Base-by-base conservation (phyloP, 2,888 invertebrate genomes). In the Parapristionchus giblindavisi region DNA sequence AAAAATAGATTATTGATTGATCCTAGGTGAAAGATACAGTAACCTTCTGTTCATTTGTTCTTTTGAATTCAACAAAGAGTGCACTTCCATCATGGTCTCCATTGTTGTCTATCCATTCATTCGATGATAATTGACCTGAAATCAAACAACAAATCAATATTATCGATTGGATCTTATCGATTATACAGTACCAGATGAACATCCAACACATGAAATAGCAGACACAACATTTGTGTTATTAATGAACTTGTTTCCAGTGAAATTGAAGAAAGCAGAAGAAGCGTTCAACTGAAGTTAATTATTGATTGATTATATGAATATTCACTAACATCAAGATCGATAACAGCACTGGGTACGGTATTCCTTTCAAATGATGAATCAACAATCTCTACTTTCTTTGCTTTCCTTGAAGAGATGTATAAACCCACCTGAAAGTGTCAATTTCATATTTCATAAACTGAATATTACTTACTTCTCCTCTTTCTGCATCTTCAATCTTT, bases 351-450 rank as follows among this genome's bases (percentile, higher is more conserved):
- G 5, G 70, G 70, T 24, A 71, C 70, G 21, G 70, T 71, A 29
- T 71, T 71, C 70, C 70, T 29, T 2, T 36, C 70, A 40, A 71
- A 71, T 2, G 70, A 40, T 29, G 70, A 71, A 24, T 71, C 70
- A 40, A 71, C 38, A 24, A 71, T 38, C 56, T 71, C 70, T 27
- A 71, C 40, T 40, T 71, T 71, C 56, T 71, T 11, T 11, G 40
- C 40, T 21, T 52, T 36, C 40, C 32, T 38, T 0, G 56, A 38
- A 1, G 56, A 48, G 38, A 71, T 48, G 29, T 27, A 56, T 8
- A 71, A 11, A n/a, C 70, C 70, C 29, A 48, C 56, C 70, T 71
- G 56, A 2, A 63, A 24, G 11, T 48, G 21, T 48, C 48, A 8
- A 61, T 36, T 14, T 27, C 3, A 21, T 6, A 54, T 21, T 4